phyloP scores from a whole-genome alignment of 2,888 invertebrate species.

The Habrosyne pyritoides region DNA sequence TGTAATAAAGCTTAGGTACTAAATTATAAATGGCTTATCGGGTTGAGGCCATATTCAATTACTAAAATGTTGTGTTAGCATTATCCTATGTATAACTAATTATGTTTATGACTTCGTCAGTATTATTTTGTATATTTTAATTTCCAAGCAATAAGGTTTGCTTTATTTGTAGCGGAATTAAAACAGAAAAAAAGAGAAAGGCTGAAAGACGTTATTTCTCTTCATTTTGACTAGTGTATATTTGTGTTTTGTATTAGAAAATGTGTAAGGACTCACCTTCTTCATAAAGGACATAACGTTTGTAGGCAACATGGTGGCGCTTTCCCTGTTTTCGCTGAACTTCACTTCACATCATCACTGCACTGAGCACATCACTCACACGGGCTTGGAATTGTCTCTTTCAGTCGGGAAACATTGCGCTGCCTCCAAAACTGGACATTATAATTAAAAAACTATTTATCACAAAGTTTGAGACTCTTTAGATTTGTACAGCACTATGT shows the following conservation, averaged over 20 bases:
- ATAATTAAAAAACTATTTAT: slow-evolving; percentile 28
- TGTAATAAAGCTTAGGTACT: neutral
- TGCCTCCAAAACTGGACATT: slow-evolving; percentile 71
- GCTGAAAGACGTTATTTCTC: slow-evolving; percentile 10
- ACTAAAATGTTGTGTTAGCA: too few relatives aligned
- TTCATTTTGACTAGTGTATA: too few relatives aligned
- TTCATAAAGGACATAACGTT: slow-evolving; percentile 97
- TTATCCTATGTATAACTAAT: too few relatives aligned
- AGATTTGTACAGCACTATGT: slow-evolving; percentile 26
- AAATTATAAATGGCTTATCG: neutral
- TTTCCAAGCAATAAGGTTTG: too few relatives aligned
- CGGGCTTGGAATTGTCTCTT: slow-evolving; percentile 4
- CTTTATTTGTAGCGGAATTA: neutral
- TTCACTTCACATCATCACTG: slow-evolving; percentile 58
- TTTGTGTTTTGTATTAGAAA: too few relatives aligned
- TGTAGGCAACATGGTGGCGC: slow-evolving; percentile 91
- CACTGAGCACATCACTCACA: slow-evolving; percentile 40
- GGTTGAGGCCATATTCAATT: too few relatives aligned
- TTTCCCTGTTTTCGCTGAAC: slow-evolving; percentile 45
- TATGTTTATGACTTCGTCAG: too few relatives aligned
- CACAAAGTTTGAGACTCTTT: slow-evolving; percentile 14
- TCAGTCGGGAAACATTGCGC: slow-evolving; percentile 71
- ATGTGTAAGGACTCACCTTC: slow-evolving; percentile 86
- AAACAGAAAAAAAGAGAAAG: neutral
- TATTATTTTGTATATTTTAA: too few relatives aligned